Percentiles rank a stretch among this genome's conserved stretches.
Conservation (phyloP, 2,797 vertebrate species). For the Sebastes vulpes region DNA sequence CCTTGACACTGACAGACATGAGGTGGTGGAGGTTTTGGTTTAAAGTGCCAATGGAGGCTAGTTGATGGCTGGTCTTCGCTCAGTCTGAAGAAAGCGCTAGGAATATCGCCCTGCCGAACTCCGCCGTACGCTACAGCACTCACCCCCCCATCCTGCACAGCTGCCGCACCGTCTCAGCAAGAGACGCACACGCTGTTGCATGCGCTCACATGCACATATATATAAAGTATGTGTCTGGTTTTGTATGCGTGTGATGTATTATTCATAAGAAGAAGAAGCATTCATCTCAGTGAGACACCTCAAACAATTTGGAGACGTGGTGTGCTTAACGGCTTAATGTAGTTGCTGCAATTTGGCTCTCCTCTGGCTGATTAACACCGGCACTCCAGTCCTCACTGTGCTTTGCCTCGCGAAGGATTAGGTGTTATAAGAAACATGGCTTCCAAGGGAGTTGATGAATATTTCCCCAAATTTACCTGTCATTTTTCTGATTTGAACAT, state of each 20-base stretch:
- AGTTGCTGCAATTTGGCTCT: constrained; percentile 84
- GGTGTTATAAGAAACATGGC: constrained; percentile 70
- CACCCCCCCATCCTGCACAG: constrained; percentile 52
- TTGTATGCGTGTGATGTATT: constrained; percentile 75
- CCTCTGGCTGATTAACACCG: constrained; percentile 84
- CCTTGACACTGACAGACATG: constrained; percentile 70
- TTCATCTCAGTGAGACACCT: constrained; percentile 83
- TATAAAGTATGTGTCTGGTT: constrained; percentile 45
- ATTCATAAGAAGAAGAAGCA: constrained; percentile 78
- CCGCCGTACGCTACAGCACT: constrained; percentile 3
- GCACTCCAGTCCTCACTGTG: constrained; percentile 66
- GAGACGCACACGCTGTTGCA: not conserved
- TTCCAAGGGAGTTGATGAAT: constrained; percentile 67
- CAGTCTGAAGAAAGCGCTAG: constrained; percentile 26
- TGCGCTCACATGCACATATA: constrained; percentile 12
- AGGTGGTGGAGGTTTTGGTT: constrained; percentile 34
- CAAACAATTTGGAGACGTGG: constrained; percentile 83
- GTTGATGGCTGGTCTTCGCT: constrained; percentile 49
- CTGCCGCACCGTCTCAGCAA: constrained; percentile 54
- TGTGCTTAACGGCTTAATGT: constrained; percentile 86
- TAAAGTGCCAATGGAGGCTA: constrained; percentile 45
- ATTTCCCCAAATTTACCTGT: constrained; percentile 64
- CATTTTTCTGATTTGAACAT: constrained; percentile 58
- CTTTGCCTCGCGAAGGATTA: constrained; percentile 69
- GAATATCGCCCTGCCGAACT: constrained; percentile 15